phyloP scores from a whole-genome alignment of 2,888 invertebrate genomes.

The Brachyopa scutellaris region DNA sequence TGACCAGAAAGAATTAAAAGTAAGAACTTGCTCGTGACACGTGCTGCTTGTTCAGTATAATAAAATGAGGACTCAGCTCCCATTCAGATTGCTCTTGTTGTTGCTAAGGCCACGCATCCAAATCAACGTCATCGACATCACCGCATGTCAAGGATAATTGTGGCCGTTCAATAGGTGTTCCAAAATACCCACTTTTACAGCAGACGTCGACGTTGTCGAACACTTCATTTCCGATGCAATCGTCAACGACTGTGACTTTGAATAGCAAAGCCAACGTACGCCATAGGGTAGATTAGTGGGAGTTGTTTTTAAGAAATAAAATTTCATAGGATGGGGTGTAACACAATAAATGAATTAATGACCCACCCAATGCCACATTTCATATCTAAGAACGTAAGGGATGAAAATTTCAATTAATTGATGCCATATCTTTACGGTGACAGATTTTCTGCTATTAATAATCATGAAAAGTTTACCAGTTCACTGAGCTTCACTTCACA shows the following conservation, averaged over 20 bases:
- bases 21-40: conserved; percentile 50
- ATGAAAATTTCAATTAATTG: conserved; percentile 75
- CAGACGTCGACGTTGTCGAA: conserved; percentile 59
- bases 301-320: conserved; percentile 65
- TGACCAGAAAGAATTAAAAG: conserved; percentile 48
- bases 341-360: conserved; percentile 72
- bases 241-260: conserved; percentile 43
- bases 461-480: conserved; percentile 67
- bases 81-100: conserved; percentile 70
- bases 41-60: conserved; percentile 69
- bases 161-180: conserved; percentile 72
- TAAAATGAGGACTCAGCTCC: conserved; percentile 56
- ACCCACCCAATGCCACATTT: conserved; percentile 68
- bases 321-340: conserved; percentile 57
- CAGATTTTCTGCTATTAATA: conserved; percentile 74
- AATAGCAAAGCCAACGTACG: conserved; percentile 13
- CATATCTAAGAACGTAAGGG: conserved; percentile 56
- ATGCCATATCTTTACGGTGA: conserved; percentile 75
- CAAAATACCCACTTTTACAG: conserved; percentile 69
- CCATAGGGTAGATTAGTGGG: conserved; percentile 61
- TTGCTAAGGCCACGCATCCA: conserved; percentile 69
- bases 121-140: conserved; percentile 71
- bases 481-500: conserved; percentile 58
- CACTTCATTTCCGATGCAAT: conserved; percentile 72
- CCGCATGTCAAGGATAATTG: conserved; percentile 73